These are phyloP conservation scores for Agriopis marginaria DNA, from an alignment of 2,888 invertebrate genomes.

Conservation along the genomic window DNA sequence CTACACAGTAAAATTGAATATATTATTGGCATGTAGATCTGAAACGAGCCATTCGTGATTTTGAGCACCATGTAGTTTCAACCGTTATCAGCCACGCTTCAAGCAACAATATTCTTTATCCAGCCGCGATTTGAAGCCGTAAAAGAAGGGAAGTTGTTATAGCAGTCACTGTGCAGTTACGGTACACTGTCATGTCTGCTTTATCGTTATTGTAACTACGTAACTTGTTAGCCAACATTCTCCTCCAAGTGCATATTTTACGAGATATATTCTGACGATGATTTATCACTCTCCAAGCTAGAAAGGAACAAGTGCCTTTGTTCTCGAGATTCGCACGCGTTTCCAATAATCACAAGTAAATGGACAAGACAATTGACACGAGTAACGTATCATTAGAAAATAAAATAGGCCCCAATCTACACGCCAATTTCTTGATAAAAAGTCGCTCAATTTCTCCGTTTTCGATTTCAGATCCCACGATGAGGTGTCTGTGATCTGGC, in stretches of 20 bases:
- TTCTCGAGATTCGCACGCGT: constrained; percentile 43
- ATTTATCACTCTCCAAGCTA: constrained; percentile 36
- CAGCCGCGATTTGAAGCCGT: constrained; percentile 38
- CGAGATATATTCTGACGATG: constrained; percentile 33
- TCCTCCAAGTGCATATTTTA: constrained; percentile 17
- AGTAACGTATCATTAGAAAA: constrained; percentile 41
- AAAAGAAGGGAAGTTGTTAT: constrained; percentile 62
- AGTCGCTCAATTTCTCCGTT: constrained; percentile 46
- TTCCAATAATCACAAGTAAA: constrained; percentile 46
- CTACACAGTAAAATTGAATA: too few relatives aligned
- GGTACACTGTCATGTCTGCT: constrained; percentile 58
- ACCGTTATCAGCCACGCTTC: constrained; percentile 19
- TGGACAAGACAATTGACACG: constrained; percentile 44
- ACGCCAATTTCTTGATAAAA: constrained; percentile 34
- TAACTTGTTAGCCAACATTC: constrained; percentile 26
- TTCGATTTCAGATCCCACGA: constrained; percentile 75
- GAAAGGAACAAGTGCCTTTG: constrained; percentile 44
- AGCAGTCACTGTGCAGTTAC: constrained; percentile 59
- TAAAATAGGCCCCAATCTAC: constrained; percentile 26
- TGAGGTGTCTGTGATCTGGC: constrained; percentile 75
- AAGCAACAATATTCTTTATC: constrained; percentile 27
- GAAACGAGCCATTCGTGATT: not conserved
- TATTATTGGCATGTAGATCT: not conserved
- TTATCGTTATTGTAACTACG: constrained; percentile 54
- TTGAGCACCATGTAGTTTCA: not conserved